phyloP scores from a whole-genome alignment of 2,888 invertebrate species.

The Caenorhabditis sp. region DNA sequence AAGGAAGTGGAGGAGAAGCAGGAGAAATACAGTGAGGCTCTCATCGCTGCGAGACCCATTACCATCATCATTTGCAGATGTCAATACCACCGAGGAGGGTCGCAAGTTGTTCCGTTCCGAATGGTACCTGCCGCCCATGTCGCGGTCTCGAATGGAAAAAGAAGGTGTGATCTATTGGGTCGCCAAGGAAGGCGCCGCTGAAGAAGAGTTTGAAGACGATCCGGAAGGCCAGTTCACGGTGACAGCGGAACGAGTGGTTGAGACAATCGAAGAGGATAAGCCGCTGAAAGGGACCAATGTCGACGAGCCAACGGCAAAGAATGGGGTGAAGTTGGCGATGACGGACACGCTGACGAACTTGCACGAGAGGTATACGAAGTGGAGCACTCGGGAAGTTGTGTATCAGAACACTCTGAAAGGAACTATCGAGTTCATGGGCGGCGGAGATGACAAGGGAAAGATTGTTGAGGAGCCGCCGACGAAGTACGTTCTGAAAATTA shows the following conservation, averaged over 20 bases:
- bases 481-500: constrained; percentile 7
- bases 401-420: constrained; percentile 40
- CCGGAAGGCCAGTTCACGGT: constrained; percentile 51
- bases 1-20: neutral
- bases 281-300: constrained; percentile 28
- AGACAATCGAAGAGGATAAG: constrained; percentile 14
- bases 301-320: constrained; percentile 21
- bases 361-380: constrained; percentile 19
- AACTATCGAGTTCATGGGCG: constrained; percentile 37
- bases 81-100: constrained; percentile 35
- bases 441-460: too few species aligned
- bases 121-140: constrained; percentile 33
- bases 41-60: neutral
- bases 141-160: constrained; percentile 15
- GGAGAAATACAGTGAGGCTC: neutral
- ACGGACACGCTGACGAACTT: neutral
- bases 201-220: constrained; percentile 40
- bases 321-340: neutral
- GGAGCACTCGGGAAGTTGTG: constrained; percentile 8
- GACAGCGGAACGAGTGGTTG: constrained; percentile 39
- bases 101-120: neutral
- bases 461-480: constrained; percentile 25
- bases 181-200: neutral
- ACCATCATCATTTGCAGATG: too few species aligned
- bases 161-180: constrained; percentile 34